These are phyloP conservation scores for Bovichtus variegatus DNA, from an alignment of 2,797 vertebrate species.

Conservation along the genomic window DNA sequence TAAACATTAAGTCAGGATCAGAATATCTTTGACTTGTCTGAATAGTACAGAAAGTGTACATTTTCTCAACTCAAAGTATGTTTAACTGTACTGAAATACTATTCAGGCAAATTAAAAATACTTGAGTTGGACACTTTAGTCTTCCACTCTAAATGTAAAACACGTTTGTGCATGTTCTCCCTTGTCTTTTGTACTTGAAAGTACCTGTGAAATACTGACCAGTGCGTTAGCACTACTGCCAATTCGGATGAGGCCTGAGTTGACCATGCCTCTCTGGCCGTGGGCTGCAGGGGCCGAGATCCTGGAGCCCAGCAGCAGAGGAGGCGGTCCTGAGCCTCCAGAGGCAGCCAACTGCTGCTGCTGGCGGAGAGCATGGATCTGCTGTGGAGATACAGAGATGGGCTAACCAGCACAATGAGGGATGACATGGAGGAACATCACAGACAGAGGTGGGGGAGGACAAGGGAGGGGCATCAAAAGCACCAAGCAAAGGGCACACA, in stretches of 20 bases:
- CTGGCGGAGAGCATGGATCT: slow-evolving; percentile 94
- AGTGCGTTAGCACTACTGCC: slow-evolving; percentile 88
- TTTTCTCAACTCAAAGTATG: background rate
- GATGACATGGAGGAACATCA: slow-evolving; percentile 53
- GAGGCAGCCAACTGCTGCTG: slow-evolving; percentile 88
- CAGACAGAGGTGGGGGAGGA: slow-evolving; percentile 50
- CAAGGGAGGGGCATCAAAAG: slow-evolving; percentile 56
- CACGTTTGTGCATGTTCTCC: background rate
- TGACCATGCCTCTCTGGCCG: slow-evolving; percentile 90
- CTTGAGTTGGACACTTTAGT: background rate
- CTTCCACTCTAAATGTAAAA: background rate
- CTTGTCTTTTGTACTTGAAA: background rate
- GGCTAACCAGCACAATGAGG: slow-evolving; percentile 79
- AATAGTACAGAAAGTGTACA: background rate
- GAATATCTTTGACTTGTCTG: background rate
- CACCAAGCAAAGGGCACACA: slow-evolving; percentile 68
- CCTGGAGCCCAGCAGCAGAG: slow-evolving; percentile 91
- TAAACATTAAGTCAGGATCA: background rate
- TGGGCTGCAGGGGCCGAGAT: slow-evolving; percentile 88
- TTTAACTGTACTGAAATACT: background rate
- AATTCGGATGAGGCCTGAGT: slow-evolving; percentile 92
- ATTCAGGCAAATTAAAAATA: background rate
- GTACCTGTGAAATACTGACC: slow-evolving; percentile 89
- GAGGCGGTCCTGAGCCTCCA: slow-evolving; percentile 89
- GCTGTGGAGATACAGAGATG: slow-evolving; percentile 89